A percentile compares a stretch with the other conserved stretches of the same genome.
These are phyloP conservation scores for Caenorhabditis plicata DNA, from an alignment of 2,888 invertebrate genomes.

Conservation along the genomic window DNA sequence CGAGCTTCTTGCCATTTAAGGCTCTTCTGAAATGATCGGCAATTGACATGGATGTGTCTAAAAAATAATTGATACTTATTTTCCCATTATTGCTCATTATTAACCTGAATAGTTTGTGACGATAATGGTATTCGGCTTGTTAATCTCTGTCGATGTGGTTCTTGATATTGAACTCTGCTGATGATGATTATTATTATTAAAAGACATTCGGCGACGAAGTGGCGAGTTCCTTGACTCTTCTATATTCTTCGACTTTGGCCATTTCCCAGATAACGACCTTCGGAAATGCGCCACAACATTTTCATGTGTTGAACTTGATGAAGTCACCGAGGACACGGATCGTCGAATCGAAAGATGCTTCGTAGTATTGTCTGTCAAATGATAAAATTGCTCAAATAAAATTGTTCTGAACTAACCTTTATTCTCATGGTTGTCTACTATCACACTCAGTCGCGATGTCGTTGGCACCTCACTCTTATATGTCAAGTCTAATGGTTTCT, in stretches of 20 bases:
- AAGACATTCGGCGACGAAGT: constrained; percentile 35
- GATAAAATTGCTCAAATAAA: too few relatives aligned
- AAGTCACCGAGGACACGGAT: constrained; percentile 28
- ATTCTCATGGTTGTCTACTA: constrained; percentile 20
- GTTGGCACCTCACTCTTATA: constrained; percentile 13
- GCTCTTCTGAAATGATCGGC: constrained; percentile 42
- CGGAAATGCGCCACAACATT: constrained; percentile 37
- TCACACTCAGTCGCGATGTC: constrained; percentile 25
- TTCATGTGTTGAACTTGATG: constrained; percentile 18
- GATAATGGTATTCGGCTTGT: constrained; percentile 12
- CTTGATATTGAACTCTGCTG: constrained; percentile 18
- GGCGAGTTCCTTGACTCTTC: constrained; percentile 38
- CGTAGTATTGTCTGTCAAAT: not conserved
- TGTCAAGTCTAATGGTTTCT: constrained; percentile 33
- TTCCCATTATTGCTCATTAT: not conserved
- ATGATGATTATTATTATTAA: constrained; percentile 43
- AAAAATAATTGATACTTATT: not conserved
- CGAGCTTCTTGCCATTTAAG: constrained; percentile 29
- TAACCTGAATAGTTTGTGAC: constrained; percentile 7
- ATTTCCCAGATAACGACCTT: constrained; percentile 39
- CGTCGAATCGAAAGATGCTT: constrained; percentile 23
- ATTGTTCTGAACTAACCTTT: too few relatives aligned
- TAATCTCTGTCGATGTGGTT: constrained; percentile 8
- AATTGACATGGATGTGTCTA: constrained; percentile 31
- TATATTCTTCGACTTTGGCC: constrained; percentile 30